phyloP scores from a whole-genome alignment of 2,113 vertebrate species.

The Rhynchomys soricoides region DNA sequence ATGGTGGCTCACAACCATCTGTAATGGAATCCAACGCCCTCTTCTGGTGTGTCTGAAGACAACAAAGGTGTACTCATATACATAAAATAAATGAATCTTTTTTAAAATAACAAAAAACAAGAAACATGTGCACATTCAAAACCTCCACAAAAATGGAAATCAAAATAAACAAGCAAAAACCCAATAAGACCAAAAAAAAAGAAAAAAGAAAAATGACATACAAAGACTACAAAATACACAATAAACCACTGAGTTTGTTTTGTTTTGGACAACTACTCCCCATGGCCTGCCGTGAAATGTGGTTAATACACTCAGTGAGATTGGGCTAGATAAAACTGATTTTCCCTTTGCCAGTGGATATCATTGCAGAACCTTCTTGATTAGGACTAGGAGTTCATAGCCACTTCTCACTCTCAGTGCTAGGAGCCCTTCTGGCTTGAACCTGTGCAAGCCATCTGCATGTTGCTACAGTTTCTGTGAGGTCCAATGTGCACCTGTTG shows the following conservation, averaged over 20 bases:
- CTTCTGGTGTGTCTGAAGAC: too few species aligned
- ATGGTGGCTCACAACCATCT: too few species aligned
- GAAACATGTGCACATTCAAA: background rate
- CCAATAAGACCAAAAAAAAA: background rate
- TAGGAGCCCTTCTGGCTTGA: background rate
- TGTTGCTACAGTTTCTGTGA: background rate
- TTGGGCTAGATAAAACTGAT: background rate
- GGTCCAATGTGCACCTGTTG: background rate
- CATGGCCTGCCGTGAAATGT: background rate
- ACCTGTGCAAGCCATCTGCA: background rate
- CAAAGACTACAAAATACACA: background rate
- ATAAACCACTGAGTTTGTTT: background rate
- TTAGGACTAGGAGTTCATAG: background rate
- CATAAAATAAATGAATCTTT: too few species aligned
- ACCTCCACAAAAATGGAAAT: background rate
- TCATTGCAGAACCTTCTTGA: background rate
- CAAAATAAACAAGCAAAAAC: background rate
- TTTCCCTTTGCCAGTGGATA: background rate
- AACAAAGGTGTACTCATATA: too few species aligned
- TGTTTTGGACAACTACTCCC: background rate
- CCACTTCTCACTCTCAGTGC: background rate
- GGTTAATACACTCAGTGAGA: background rate
- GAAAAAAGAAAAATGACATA: background rate
- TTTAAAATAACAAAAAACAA: background rate
- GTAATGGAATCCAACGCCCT: too few species aligned